Evolutionary conservation across 2,888 invertebrate species (phyloP).

Genomic region (Caenorhabditis parvicauda): DNA sequence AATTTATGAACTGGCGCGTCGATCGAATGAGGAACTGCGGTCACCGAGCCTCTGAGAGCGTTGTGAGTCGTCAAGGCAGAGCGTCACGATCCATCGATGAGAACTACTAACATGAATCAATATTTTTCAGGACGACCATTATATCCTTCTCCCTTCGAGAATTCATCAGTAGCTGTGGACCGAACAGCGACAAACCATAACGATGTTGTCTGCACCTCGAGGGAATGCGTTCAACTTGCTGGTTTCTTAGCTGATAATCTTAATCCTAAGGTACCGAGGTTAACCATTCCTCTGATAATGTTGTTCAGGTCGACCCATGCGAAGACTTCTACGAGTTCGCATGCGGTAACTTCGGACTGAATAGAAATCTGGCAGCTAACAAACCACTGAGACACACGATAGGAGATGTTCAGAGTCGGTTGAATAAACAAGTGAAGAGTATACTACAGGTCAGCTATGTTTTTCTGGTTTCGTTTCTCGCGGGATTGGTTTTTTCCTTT

Average conservation of each 20-base stretch:
- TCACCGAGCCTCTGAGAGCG: no score
- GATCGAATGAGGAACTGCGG: no score
- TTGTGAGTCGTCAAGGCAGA: no score
- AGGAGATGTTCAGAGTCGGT: conserved; percentile 49
- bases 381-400: conserved; percentile 56
- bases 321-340: conserved; percentile 60
- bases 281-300: not conserved
- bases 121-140: conserved; percentile 27
- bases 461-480: no score
- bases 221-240: conserved; percentile 53
- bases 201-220: conserved; percentile 52
- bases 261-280: conserved; percentile 57
- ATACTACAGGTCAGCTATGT: conserved; percentile 34
- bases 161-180: conserved; percentile 41
- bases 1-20: no score
- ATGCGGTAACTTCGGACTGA: conserved; percentile 57
- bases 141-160: conserved; percentile 30
- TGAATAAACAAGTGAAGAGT: conserved; percentile 54
- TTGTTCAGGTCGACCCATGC: conserved; percentile 50
- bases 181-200: conserved; percentile 37
- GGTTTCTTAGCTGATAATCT: conserved; percentile 55
- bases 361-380: conserved; percentile 50
- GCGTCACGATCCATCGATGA: no score
- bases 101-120: no score
- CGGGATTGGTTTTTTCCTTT: no score